Evolutionary conservation across 1,140 invertebrate genomes (phyloP), one percentile per base, ranked within the genome.

Genomic region (Zeugodacus cucurbitae): DNA sequence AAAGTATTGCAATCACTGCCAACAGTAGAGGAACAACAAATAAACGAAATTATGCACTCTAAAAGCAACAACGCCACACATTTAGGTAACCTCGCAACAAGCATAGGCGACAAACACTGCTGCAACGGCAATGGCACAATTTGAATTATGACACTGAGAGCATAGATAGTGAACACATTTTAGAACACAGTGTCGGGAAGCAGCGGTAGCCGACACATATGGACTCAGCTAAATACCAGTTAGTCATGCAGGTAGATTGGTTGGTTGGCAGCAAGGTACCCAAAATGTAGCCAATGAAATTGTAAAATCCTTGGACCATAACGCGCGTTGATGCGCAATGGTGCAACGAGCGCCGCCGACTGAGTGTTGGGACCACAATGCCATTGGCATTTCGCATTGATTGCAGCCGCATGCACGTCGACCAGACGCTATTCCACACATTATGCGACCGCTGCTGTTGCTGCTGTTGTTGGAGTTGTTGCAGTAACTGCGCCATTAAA

Each of bases 311-410:
- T 82, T 82, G 41, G 37, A 82, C n/a, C 74, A 48, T 82, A 41
- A 41, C 70, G 58, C 58, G 58, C n/a, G 58, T 20, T 59, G 58
- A 20, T 59, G 58, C 58, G 44, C 44, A 48, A 48, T 48, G 44
- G 44, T 11, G 44, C 44, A 48, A 48, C 44, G 44, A 11, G 44
- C n/a, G n/a, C 58, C 20, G 67, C 34, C 26, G 67, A 11, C 67
- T 74, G 67, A 37, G 67, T 41, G 74, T 48, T 48, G 41, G 48
- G 67, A 4, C 67, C 20, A 74, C 22, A 74, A 74, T 82, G 74
- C 74, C 74, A 54, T 82, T 82, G 44, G 74, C 74, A 82, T 82
- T 82, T 82, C 41, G 41, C 74, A 82, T 82, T 82, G 74, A 82
- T 82, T 82, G 74, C 74, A 26, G 74, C 74, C 37, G 41, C 74